Conservation (phyloP, 53 echinoderm and acorn worm species). For the Mesocentrotus franciscanus region DNA sequence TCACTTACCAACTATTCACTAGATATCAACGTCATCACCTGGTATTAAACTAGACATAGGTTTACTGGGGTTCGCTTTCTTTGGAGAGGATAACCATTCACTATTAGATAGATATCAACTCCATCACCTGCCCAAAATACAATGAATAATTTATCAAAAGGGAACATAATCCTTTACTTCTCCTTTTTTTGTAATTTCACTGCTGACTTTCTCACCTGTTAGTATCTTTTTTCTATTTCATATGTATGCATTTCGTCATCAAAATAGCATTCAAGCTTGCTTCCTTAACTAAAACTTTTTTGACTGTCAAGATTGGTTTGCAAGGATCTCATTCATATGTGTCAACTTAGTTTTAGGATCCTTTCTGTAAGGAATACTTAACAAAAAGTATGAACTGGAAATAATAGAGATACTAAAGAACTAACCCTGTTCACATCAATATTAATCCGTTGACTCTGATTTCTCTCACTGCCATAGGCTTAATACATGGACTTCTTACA, state of each 20-base stretch:
- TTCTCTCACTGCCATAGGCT: too few relatives aligned
- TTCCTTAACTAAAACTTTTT: too few relatives aligned
- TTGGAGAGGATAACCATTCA: neutral
- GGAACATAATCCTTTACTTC: neutral
- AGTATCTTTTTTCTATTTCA: neutral
- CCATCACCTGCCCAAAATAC: constrained; percentile 9
- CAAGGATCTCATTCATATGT: too few relatives aligned
- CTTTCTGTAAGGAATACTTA: too few relatives aligned
- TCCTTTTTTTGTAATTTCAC: neutral
- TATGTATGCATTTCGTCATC: neutral
- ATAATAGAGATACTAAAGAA: too few relatives aligned
- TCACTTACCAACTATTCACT: constrained; percentile 9
- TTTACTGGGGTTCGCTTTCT: neutral
- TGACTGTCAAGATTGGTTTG: too few relatives aligned
- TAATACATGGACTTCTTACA: too few relatives aligned
- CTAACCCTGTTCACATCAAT: too few relatives aligned
- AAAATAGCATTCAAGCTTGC: neutral
- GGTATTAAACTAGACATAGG: neutral
- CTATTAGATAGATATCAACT: neutral
- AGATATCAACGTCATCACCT: neutral
- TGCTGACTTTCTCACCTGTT: neutral
- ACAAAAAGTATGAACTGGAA: too few relatives aligned
- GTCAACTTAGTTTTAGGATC: too few relatives aligned
- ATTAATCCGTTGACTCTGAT: too few relatives aligned
- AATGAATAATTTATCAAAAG: constrained; percentile 30